Evolutionary conservation across 2,797 vertebrate species (phyloP), one percentile per base, ranked within the genome.

Genomic region (Nannoperca obscura): DNA sequence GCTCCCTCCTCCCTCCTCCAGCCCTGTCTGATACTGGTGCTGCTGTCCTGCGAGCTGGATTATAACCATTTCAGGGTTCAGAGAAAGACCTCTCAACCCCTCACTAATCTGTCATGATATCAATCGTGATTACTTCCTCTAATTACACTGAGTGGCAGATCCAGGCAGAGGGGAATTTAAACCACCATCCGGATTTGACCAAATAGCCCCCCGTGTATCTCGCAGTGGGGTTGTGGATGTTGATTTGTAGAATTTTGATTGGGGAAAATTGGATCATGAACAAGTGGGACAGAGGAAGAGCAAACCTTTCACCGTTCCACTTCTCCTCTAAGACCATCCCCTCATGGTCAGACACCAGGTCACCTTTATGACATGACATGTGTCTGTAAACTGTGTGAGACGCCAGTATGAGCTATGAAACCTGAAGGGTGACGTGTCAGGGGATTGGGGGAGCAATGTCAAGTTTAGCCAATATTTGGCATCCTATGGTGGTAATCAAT

Each of bases 401-500:
- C 53, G 27, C 24, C 9, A 7, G 59, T 27, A 54, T 78, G 60
- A 80, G 61, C 44, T 61, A 73, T 70, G 64, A 84, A 47, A 47
- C 68, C 76, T 82, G 76, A 73, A 72, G 34, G 19, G 46, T 64
- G 78, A 22, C 17, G 14, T 68, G 44, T 74, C 58, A 52, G 49
- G 38, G 55, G 76, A 82, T 49, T 0, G 58, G 42, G 84, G 76
- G 85, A 85, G 84, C 88, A 76, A 76, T n/a, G 27, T 83, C 52
- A 80, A 60, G 61, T 60, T 81, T 81, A 74, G 88, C 89, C 91
- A 93, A 91, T 90, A 93, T 93, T 94, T 93, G 90, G 89, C 90
- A 61, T 53, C 59, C 38, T 61, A 12, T 66, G 24, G 30, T 46
- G 53, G 32, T 73, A 47, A 78, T 87, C 55, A 76, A 58, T 61